A percentile compares a stretch with the other conserved stretches of the same genome.
Conservation (phyloP, 2,797 vertebrate species). For the Betta splendens region DNA sequence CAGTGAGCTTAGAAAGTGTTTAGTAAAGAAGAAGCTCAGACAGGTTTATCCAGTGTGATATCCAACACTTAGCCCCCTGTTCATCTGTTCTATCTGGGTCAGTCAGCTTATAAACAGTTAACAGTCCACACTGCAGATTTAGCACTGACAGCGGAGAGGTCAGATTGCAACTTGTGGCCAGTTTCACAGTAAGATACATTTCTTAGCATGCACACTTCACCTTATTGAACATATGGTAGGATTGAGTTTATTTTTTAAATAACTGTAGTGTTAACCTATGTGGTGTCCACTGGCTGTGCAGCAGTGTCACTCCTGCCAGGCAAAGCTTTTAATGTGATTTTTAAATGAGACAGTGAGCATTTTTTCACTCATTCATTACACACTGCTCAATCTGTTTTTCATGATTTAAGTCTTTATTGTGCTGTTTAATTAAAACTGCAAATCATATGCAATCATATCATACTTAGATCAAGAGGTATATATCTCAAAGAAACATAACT, state of each 20-base stretch:
- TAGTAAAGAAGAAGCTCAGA: conserved; percentile 62
- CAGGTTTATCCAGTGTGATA: conserved; percentile 61
- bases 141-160: conserved; percentile 1
- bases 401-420: background rate
- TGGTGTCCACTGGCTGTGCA: background rate
- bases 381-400: background rate
- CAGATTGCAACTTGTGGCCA: background rate
- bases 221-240: no score
- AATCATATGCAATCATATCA: background rate
- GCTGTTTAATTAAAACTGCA: background rate
- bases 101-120: conserved; percentile 44
- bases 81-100: conserved; percentile 50
- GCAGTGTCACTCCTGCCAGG: background rate
- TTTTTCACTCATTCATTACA: background rate
- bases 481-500: background rate
- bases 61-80: conserved; percentile 29
- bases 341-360: background rate
- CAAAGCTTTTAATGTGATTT: background rate
- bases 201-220: background rate
- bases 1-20: conserved; percentile 16
- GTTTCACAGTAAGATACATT: background rate
- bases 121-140: conserved; percentile 18
- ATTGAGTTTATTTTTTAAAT: background rate
- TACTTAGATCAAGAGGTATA: background rate
- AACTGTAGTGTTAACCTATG: background rate